phyloP scores from a whole-genome alignment of 2,888 invertebrate species.

The Alviniconcha strummeri region DNA sequence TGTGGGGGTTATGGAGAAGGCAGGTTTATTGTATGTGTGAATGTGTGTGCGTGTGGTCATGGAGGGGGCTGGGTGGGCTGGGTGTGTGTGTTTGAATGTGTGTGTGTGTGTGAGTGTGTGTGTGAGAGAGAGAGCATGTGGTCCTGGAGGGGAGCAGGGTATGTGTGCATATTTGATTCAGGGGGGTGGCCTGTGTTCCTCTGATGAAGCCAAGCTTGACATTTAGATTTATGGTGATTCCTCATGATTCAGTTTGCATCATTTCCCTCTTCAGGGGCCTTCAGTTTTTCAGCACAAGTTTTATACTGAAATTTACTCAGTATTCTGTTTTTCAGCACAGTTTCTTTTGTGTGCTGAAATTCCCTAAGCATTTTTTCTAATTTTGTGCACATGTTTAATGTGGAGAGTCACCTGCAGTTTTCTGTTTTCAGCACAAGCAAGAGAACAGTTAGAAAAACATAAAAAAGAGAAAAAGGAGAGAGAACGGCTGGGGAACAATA shows the following conservation, averaged over 20 bases:
- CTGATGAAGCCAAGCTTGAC: not conserved
- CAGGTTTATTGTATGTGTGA: not conserved
- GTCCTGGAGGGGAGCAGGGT: too few species aligned
- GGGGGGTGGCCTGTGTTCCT: too few species aligned
- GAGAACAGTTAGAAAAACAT: slow-evolving; percentile 61
- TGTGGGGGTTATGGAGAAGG: not conserved
- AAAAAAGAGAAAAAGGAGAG: slow-evolving; percentile 53
- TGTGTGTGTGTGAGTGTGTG: not conserved
- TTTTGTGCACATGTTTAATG: too few species aligned
- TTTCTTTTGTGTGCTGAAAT: too few species aligned
- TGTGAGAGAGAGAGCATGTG: too few species aligned
- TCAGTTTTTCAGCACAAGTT: too few species aligned
- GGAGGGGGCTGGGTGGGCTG: not conserved
- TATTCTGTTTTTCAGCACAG: too few species aligned
- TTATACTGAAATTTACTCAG: too few species aligned
- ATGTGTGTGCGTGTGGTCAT: not conserved
- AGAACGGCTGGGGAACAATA: slow-evolving; percentile 48
- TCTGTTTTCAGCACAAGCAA: slow-evolving; percentile 57
- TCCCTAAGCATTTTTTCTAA: too few species aligned
- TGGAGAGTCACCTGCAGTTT: too few species aligned
- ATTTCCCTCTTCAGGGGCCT: too few species aligned
- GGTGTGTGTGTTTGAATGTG: not conserved
- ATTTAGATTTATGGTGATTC: not conserved
- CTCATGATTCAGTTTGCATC: not conserved
- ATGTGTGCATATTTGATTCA: too few species aligned